Conservation (phyloP, 2,113 vertebrate species). For the Oncorhynchus gorbuscha region DNA sequence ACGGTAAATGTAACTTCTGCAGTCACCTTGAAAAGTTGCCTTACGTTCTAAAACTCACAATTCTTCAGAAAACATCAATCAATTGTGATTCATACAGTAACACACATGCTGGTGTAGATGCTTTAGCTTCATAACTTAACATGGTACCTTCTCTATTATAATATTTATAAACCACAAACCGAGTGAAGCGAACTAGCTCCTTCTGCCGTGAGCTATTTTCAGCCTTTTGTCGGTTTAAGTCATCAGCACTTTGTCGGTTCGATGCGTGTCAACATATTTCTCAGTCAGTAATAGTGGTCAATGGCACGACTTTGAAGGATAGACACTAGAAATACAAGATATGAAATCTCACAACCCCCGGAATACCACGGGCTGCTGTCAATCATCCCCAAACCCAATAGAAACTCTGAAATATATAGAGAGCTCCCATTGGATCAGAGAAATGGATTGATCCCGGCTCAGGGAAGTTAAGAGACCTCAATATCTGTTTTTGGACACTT, state of each 20-base stretch:
- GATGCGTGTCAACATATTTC: slow-evolving; percentile 41
- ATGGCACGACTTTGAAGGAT: slow-evolving; percentile 34
- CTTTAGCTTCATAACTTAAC: not conserved
- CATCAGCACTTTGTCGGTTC: not conserved
- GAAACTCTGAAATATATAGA: not conserved
- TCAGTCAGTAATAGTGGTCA: not conserved
- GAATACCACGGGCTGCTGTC: not conserved
- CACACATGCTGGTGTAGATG: slow-evolving; percentile 27
- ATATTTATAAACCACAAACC: not conserved
- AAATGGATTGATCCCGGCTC: not conserved
- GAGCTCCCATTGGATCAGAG: not conserved
- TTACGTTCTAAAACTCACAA: not conserved
- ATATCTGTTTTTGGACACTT: not conserved
- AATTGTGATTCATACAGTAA: not conserved
- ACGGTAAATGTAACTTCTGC: not conserved
- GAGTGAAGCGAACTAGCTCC: not conserved
- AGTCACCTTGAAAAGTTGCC: not conserved
- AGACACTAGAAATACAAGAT: not conserved
- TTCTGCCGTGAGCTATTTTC: not conserved
- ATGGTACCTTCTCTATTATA: not conserved
- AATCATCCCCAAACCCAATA: not conserved
- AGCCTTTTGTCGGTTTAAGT: not conserved
- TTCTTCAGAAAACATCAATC: not conserved
- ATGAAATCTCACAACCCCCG: not conserved
- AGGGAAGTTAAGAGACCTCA: not conserved